Conservation (phyloP, 2,113 vertebrate species). For the Gymnocephalus cernua region DNA sequence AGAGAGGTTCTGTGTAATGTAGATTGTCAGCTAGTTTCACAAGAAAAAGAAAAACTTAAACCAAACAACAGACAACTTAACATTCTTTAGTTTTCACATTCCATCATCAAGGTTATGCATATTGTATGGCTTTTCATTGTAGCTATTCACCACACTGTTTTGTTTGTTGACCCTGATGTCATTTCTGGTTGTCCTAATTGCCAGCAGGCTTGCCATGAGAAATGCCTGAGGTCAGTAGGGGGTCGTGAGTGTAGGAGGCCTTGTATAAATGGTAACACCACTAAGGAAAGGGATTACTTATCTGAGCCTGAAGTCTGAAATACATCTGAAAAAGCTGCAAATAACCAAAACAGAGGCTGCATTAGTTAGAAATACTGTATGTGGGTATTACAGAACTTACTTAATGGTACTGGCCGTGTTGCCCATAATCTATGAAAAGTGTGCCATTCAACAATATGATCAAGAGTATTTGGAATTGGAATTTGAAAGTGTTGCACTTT, state of each 20-base stretch:
- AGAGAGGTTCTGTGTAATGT: slow-evolving; percentile 25
- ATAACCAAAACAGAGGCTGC: background rate
- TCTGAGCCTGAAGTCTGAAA: background rate
- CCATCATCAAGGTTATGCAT: slow-evolving; percentile 31
- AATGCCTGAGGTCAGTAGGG: slow-evolving; percentile 22
- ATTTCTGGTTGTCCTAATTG: slow-evolving; percentile 27
- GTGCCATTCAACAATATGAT: background rate
- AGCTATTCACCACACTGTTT: background rate
- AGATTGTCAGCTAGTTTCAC: slow-evolving; percentile 17
- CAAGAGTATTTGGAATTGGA: background rate
- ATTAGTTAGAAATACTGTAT: background rate
- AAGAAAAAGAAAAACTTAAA: slow-evolving; percentile 3
- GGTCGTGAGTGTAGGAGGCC: slow-evolving; percentile 53
- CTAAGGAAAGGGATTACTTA: background rate
- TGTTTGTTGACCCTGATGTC: slow-evolving; percentile 35
- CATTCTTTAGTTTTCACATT: slow-evolving; percentile 19
- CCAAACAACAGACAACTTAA: slow-evolving; percentile 5
- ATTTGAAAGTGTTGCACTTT: background rate
- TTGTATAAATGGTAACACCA: background rate
- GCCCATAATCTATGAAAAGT: background rate
- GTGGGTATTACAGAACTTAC: background rate
- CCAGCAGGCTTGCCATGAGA: slow-evolving; percentile 47
- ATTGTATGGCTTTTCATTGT: slow-evolving; percentile 1
- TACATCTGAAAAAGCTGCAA: background rate
- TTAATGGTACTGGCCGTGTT: background rate